Percentiles rank a stretch among this genome's conserved stretches.
phyloP scores from a whole-genome alignment of 2,888 invertebrate species.

The Hemicrepidius hirtus region DNA sequence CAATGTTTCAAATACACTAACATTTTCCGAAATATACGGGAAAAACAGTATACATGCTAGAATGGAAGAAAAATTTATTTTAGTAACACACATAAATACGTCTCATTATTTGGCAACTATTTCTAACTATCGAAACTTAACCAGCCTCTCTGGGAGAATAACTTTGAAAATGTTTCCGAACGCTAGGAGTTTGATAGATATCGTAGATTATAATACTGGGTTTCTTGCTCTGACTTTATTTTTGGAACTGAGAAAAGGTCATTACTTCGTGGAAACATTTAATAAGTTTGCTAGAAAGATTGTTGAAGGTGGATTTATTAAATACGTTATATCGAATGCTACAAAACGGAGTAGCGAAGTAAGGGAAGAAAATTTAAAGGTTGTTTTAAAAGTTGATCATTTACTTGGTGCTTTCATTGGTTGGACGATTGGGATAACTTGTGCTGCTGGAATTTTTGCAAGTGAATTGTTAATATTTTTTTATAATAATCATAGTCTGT shows the following conservation, averaged over 20 bases:
- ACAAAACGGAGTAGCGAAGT: background rate
- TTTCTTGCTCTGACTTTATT: background rate
- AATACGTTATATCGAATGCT: no score
- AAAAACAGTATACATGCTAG: background rate
- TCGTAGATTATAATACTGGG: background rate
- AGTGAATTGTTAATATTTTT: no score
- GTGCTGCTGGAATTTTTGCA: no score
- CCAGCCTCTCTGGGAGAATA: background rate
- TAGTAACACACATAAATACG: background rate
- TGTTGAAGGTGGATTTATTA: constrained; percentile 8
- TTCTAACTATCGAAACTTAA: background rate
- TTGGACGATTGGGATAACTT: no score
- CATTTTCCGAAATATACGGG: background rate
- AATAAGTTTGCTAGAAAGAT: background rate
- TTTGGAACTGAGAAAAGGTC: background rate
- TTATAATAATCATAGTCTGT: no score
- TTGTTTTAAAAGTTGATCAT: background rate
- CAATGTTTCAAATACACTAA: background rate
- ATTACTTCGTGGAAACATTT: background rate
- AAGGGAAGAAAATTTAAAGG: background rate
- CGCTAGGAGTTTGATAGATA: background rate
- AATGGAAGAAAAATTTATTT: background rate
- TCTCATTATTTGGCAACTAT: background rate
- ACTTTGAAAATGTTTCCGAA: background rate
- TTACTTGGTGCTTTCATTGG: background rate